phyloP scores from a whole-genome alignment of 2,113 vertebrate genomes.

The Phocoena sinus region DNA sequence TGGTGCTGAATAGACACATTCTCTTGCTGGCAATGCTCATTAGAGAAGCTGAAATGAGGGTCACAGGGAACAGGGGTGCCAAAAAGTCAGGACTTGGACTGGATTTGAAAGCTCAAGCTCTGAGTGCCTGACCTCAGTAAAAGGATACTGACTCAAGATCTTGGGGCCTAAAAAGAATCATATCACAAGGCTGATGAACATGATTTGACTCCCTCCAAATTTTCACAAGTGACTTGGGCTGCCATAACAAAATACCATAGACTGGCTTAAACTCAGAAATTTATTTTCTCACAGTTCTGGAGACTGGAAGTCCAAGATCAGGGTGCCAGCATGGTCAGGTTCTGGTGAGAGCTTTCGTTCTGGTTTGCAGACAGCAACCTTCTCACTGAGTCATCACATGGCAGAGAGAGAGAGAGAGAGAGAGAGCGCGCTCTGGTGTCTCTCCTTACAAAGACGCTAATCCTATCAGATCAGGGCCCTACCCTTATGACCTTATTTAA shows the following conservation, averaged over 20 bases:
- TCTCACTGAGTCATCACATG: neutral
- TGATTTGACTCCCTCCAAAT: neutral
- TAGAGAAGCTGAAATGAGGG: neutral
- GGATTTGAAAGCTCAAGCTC: neutral
- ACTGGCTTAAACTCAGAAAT: neutral
- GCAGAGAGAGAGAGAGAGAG: neutral
- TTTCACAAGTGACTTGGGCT: neutral
- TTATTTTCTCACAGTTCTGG: neutral
- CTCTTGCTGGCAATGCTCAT: neutral
- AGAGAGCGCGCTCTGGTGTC: neutral
- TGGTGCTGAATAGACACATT: constrained; percentile 57
- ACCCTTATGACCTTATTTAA: neutral
- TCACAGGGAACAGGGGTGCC: neutral
- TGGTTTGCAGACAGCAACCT: neutral
- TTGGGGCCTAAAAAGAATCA: neutral
- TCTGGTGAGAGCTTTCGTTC: neutral
- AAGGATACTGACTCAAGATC: neutral
- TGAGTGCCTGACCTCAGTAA: neutral
- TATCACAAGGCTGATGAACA: neutral
- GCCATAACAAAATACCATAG: neutral
- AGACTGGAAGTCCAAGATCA: neutral
- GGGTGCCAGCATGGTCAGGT: neutral
- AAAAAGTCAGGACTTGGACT: neutral
- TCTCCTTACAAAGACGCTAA: neutral
- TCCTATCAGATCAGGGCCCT: neutral